Conservation (phyloP, 2,888 invertebrate genomes). For the Yponomeuta cagnagella region DNA sequence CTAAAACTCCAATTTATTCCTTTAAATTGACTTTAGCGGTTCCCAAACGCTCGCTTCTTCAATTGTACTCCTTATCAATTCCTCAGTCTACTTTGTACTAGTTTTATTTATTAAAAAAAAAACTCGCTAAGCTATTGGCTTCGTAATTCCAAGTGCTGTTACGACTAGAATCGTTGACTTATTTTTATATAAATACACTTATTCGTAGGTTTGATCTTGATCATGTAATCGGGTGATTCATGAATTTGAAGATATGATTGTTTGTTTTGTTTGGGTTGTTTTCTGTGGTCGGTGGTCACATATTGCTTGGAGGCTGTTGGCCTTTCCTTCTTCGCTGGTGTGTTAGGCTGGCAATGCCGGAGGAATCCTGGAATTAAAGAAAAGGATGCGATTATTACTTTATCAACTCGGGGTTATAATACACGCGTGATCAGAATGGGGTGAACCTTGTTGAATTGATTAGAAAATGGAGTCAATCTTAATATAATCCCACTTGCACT, state of each 20-base stretch:
- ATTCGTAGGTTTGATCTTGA: conserved; percentile 32
- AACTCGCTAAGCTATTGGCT: conserved; percentile 39
- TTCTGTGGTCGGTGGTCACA: conserved; percentile 62
- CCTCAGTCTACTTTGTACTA: conserved; percentile 20
- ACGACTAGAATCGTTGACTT: conserved; percentile 72
- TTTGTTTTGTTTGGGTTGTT: conserved; percentile 38
- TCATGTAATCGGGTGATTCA: conserved; percentile 68
- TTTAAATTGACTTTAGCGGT: conserved; percentile 62
- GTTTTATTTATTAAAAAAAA: not conserved
- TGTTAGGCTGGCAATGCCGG: conserved; percentile 26
- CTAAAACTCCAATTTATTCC: conserved; percentile 63
- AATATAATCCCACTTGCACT: no score
- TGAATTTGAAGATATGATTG: conserved; percentile 49
- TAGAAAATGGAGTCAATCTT: no score
- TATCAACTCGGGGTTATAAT: not conserved
- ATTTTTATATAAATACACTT: conserved; percentile 58
- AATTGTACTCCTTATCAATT: conserved; percentile 50
- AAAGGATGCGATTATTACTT: conserved; percentile 21
- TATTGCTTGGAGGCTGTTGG: conserved; percentile 40
- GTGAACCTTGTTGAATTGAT: no score
- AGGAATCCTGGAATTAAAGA: conserved; percentile 45
- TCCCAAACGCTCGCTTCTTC: conserved; percentile 31
- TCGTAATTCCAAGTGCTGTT: conserved; percentile 65
- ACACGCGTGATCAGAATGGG: no score
- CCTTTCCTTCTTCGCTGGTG: conserved; percentile 31